Conservation (phyloP, 2,113 vertebrate genomes). For the Mionectes macconnelli region DNA sequence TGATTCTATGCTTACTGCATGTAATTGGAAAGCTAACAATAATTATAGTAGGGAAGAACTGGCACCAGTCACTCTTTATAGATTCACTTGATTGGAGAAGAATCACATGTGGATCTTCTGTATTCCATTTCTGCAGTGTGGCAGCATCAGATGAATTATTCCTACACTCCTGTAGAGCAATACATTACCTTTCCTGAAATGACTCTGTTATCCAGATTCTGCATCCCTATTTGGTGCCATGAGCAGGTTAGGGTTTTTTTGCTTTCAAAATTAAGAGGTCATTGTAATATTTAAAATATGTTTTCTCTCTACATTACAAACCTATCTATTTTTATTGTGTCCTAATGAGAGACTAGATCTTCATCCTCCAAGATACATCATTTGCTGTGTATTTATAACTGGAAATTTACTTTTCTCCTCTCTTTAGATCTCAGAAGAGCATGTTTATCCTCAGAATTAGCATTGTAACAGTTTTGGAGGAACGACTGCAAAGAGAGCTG, state of each 20-base stretch:
- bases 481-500: not conserved
- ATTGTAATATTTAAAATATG: constrained; percentile 33
- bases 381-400: not conserved
- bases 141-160: constrained; percentile 14
- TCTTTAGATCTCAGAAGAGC: not conserved
- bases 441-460: not conserved
- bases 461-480: not conserved
- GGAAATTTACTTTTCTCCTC: not conserved
- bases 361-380: not conserved
- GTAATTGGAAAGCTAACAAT: not conserved
- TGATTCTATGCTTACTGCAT: not conserved
- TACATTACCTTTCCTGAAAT: not conserved
- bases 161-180: not conserved
- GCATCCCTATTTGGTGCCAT: not conserved
- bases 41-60: not conserved
- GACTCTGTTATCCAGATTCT: not conserved
- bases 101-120: not conserved
- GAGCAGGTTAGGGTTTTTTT: not conserved
- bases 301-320: not conserved
- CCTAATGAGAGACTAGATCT: not conserved
- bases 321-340: not conserved
- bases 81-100: not conserved
- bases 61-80: not conserved
- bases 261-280: not conserved
- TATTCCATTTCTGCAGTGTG: not conserved